These are phyloP conservation scores for Listronotus bonariensis DNA, from an alignment of 1,140 invertebrate species.

Conservation along the genomic window DNA sequence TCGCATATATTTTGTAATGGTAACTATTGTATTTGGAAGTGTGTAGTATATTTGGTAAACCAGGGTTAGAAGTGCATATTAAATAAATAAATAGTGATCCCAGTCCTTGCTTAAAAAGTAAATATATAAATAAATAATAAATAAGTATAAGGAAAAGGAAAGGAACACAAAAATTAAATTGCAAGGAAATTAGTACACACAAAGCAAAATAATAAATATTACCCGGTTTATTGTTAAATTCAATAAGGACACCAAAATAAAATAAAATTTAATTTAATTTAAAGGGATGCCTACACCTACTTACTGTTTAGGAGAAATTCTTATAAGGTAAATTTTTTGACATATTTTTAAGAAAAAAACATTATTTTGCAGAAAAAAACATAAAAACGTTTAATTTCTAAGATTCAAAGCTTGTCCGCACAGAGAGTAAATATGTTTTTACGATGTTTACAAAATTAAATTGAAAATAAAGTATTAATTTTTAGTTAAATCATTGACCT, in stretches of 20 bases:
- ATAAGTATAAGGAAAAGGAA: constrained; percentile 2
- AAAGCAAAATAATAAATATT: constrained; percentile 3
- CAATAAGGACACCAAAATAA: constrained; percentile 19
- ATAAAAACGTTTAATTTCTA: no score
- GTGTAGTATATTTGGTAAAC: constrained; percentile 8
- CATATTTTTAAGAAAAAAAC: no score
- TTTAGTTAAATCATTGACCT: no score
- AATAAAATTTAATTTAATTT: not conserved
- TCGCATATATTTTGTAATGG: not conserved
- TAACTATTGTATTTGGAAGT: not conserved
- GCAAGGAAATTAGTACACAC: constrained; percentile 16
- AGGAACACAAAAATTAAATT: not conserved
- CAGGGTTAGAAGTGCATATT: not conserved
- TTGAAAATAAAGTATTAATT: no score
- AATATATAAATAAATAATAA: not conserved
- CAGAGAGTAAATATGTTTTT: no score
- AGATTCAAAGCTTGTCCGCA: no score
- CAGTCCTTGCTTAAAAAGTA: not conserved
- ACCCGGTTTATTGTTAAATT: constrained; percentile 26
- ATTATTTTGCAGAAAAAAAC: no score
- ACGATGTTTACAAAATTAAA: no score
- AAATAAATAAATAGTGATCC: constrained; percentile 11
- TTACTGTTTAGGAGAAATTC: not conserved
- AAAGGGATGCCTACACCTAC: constrained; percentile 9
- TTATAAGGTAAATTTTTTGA: no score